These are phyloP conservation scores for Callospermophilus lateralis DNA, from an alignment of 2,113 vertebrate species.

Conservation along the genomic window DNA sequence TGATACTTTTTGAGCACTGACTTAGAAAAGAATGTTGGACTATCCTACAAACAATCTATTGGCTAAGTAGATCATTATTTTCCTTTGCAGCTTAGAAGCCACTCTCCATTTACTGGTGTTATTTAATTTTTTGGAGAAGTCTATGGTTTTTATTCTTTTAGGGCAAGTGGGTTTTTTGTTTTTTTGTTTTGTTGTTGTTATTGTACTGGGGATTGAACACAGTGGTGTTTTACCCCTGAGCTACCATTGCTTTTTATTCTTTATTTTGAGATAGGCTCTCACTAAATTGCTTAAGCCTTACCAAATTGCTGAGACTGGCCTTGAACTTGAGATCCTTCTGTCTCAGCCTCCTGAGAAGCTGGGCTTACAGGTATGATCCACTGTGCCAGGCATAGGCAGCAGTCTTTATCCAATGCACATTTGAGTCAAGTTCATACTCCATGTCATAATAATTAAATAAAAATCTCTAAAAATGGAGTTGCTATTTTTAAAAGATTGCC, in stretches of 20 bases:
- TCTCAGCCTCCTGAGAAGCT: no score
- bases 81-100: neutral
- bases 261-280: no score
- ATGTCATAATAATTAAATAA: constrained; percentile 1
- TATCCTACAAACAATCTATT: constrained; percentile 28
- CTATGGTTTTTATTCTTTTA: neutral
- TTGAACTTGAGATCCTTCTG: no score
- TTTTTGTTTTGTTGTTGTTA: no score
- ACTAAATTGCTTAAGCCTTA: no score
- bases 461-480: neutral
- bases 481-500: neutral
- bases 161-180: neutral
- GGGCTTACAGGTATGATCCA: no score
- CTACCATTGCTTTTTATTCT: no score
- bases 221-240: no score
- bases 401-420: neutral
- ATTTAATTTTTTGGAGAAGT: constrained; percentile 36
- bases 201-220: no score
- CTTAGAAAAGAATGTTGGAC: neutral
- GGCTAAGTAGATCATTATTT: neutral
- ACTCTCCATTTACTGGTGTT: constrained; percentile 26
- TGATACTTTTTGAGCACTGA: neutral
- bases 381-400: neutral
- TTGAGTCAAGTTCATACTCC: neutral
- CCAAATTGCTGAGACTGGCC: no score